A percentile compares a stretch with the other conserved stretches of the same genome.
Conservation (phyloP, 1,140 invertebrate species). For the Varroa destructor region DNA sequence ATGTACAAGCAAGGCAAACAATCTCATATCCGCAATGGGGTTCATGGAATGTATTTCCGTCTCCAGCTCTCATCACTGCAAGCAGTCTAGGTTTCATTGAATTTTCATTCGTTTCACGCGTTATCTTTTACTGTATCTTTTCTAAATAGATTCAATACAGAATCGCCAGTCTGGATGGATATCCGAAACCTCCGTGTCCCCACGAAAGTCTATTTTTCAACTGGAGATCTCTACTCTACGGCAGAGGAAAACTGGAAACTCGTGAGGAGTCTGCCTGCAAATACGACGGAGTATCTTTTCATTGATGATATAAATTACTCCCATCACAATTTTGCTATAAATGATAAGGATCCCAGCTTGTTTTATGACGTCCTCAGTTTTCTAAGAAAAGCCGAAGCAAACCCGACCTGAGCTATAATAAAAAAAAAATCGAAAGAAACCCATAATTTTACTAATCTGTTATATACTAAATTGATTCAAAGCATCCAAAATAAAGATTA, state of each 20-base stretch:
- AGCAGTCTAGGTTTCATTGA: too few species aligned
- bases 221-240: neutral
- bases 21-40: too few species aligned
- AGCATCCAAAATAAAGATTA: too few species aligned
- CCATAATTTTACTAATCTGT: too few species aligned
- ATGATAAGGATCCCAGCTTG: neutral
- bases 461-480: too few species aligned
- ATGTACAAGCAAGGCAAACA: too few species aligned
- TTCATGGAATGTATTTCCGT: too few species aligned
- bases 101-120: too few species aligned
- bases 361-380: neutral
- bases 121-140: neutral
- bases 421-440: too few species aligned
- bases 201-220: constrained; percentile 1
- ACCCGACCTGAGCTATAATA: too few species aligned
- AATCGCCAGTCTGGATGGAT: constrained; percentile 9
- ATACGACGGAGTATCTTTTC: neutral
- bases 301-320: neutral
- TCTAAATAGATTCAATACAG: neutral
- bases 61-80: too few species aligned
- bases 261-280: neutral
- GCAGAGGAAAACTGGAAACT: constrained; percentile 10
- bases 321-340: constrained; percentile 12
- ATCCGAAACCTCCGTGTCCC: neutral
- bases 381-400: too few species aligned